A percentile compares a stretch with the other conserved stretches of the same genome.
Evolutionary conservation across 2,888 invertebrate genomes (phyloP).

Genomic region (Altica lythri): DNA sequence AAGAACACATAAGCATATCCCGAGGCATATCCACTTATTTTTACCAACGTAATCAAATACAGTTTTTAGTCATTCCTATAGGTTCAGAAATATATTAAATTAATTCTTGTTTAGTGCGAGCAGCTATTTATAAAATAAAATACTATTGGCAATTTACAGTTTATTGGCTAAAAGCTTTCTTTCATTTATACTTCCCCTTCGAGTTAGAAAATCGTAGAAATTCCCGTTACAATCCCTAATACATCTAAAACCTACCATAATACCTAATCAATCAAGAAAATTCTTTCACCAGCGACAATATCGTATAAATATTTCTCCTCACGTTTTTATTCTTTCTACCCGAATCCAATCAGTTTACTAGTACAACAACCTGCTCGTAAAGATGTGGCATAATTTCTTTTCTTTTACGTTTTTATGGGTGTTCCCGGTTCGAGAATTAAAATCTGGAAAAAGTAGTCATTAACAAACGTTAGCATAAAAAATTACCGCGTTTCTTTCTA

Average conservation of each 20-base stretch:
- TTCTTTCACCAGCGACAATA: conserved; percentile 19
- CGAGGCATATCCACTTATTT: too few relatives aligned
- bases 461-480: conserved; percentile 27
- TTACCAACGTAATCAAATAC: too few relatives aligned
- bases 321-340: conserved; percentile 13
- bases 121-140: too few relatives aligned
- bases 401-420: conserved; percentile 12
- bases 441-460: conserved; percentile 27
- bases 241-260: conserved; percentile 12
- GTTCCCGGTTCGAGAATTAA: conserved; percentile 22
- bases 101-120: background rate
- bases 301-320: conserved; percentile 23
- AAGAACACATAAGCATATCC: too few relatives aligned
- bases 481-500: conserved; percentile 30
- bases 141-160: too few relatives aligned
- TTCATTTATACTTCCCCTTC: background rate
- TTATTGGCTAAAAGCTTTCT: conserved; percentile 6
- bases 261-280: conserved; percentile 18
- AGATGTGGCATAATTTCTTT: conserved; percentile 14
- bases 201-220: background rate
- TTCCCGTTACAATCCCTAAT: conserved; percentile 7
- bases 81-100: too few relatives aligned
- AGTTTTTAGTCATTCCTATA: too few relatives aligned
- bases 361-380: conserved; percentile 15
- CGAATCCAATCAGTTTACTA: conserved; percentile 17